phyloP scores from a whole-genome alignment of 2,888 invertebrate species.

The Xestia sexstrigata region DNA sequence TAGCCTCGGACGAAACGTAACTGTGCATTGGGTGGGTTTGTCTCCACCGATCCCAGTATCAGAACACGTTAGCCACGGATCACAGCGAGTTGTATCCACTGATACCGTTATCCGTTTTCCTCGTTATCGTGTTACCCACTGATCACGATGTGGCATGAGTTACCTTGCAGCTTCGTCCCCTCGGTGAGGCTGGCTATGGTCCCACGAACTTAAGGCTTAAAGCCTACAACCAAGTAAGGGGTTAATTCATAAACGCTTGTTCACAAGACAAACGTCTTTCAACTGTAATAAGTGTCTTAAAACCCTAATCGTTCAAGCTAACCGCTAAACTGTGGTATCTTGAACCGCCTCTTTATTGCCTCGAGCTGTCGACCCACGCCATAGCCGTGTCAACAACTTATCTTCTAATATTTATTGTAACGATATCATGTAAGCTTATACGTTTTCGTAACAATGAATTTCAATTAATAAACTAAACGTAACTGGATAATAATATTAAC shows the following conservation, averaged over 20 bases:
- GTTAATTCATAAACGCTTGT: not conserved
- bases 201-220: too few species aligned
- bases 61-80: too few species aligned
- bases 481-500: conserved; percentile 47
- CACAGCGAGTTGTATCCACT: too few species aligned
- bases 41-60: too few species aligned
- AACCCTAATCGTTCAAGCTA: not conserved
- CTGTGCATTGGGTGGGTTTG: too few species aligned
- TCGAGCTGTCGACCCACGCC: conserved; percentile 77
- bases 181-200: too few species aligned
- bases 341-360: conserved; percentile 65
- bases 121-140: too few species aligned
- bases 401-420: conserved; percentile 69
- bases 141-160: too few species aligned
- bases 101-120: too few species aligned
- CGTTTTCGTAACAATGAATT: conserved; percentile 71
- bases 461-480: conserved; percentile 5
- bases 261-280: not conserved
- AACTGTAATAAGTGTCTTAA: not conserved
- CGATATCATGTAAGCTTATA: conserved; percentile 42
- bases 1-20: too few species aligned
- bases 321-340: conserved; percentile 54
- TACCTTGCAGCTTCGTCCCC: too few species aligned
- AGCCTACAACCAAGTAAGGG: not conserved
- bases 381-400: conserved; percentile 76